Evolutionary conservation across 1,140 invertebrate genomes (phyloP), one percentile per base, ranked within the genome.

Genomic region (Holcopasites calliopsidis): DNA sequence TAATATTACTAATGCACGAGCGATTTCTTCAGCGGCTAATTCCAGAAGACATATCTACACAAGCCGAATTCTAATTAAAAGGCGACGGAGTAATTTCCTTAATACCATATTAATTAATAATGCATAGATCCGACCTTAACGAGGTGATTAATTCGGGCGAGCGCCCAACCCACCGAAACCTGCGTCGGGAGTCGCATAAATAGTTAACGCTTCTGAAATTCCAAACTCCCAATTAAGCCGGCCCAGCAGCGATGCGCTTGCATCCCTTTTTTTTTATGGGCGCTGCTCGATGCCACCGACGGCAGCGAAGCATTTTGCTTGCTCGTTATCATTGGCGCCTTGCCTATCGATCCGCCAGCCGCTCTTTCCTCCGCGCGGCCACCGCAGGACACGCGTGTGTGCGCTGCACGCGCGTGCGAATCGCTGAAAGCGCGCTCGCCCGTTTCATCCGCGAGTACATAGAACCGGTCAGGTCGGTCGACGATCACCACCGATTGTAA

Each of bases 251-350:
- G 18, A 16, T n/a, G n/a, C n/a, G 52, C 18, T 62, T 31, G 23
- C 38, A 3, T 49, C 21, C 2, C 21, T 26, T 57, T 65, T 55
- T 16, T 57, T 65, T 55, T 16, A 62, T 26, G 13, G 13, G 23
- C 21, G 49, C 10, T 23, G 26, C 38, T 74, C 31, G 73, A 65
- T 77, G 42, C 10, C 38, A 21, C 33, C 23, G 49, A 64, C 60
- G 75, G 79, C n/a, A 40, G 13, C 42, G n/a, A n/a, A 10, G 44
- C 65, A 42, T 75, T 75, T 58, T 69, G 54, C 42, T n/a, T 52
- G 72, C 76, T 83, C 69, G 73, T 85, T 85, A 85, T 78, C 77
- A 71, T 85, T 82, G 80, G 75, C 42, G 74, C 62, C 71, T 78
- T 61, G 62, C 44, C 28, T 78, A 75, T 75, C 61, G 71, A 62